Evolutionary conservation across 1,140 invertebrate genomes (phyloP).

Genomic region (Heliconius congener): DNA sequence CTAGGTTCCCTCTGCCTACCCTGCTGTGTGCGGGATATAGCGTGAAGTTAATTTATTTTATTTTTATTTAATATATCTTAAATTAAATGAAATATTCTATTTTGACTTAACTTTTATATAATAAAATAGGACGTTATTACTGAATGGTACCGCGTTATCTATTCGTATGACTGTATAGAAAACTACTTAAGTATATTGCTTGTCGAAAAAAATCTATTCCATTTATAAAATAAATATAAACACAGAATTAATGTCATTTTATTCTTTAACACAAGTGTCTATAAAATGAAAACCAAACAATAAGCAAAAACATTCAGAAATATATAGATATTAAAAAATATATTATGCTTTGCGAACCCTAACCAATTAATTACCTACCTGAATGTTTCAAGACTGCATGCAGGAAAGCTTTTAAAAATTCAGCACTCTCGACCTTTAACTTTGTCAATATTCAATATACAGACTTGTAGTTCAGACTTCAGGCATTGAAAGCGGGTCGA

Average conservation of each 20-base stretch:
- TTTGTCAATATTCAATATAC: slow-evolving; percentile 35
- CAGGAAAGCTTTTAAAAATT: slow-evolving; percentile 45
- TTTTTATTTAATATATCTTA: not conserved
- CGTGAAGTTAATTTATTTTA: no score
- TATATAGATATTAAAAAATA: not conserved
- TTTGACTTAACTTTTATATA: not conserved
- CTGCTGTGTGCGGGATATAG: no score
- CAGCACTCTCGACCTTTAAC: slow-evolving; percentile 40
- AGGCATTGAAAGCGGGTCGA: not conserved
- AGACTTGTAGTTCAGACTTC: not conserved
- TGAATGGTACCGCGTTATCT: not conserved
- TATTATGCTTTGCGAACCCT: not conserved
- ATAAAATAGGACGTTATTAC: not conserved
- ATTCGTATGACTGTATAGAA: not conserved
- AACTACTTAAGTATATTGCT: not conserved
- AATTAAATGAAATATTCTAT: not conserved
- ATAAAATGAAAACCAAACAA: not conserved
- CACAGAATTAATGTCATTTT: not conserved
- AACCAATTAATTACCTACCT: slow-evolving; percentile 30
- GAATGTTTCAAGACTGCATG: slow-evolving; percentile 39
- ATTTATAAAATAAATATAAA: not conserved
- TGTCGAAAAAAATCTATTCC: not conserved
- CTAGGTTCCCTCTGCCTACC: no score
- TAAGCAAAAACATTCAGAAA: not conserved
- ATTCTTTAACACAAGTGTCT: not conserved